phyloP scores from a whole-genome alignment of 2,113 vertebrate species.

The Oreotrochilus melanogaster region DNA sequence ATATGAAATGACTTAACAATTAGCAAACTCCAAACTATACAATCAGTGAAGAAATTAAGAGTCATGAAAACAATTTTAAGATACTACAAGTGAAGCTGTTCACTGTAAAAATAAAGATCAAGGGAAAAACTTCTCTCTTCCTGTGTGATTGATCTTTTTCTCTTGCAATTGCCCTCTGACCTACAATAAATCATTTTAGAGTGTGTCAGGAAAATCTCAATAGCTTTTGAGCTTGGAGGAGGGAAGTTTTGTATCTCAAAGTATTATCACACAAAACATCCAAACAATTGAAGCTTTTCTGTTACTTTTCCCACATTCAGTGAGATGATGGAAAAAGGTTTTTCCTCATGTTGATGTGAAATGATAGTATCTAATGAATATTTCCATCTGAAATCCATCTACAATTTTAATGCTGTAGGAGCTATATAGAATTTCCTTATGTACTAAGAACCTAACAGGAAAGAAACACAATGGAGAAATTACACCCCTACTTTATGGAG shows the following conservation, averaged over 20 bases:
- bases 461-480: not conserved
- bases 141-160: conserved; percentile 55
- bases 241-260: conserved; percentile 30
- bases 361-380: not conserved
- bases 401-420: not conserved
- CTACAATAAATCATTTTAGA: conserved; percentile 59
- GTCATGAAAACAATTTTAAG: not conserved
- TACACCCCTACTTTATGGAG: not conserved
- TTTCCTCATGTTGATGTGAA: not conserved
- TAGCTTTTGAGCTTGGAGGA: conserved; percentile 13
- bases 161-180: conserved; percentile 42
- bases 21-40: not conserved
- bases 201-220: conserved; percentile 50
- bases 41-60: not conserved
- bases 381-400: not conserved
- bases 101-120: not conserved
- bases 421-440: not conserved
- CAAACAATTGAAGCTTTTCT: conserved; percentile 31
- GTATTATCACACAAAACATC: not conserved
- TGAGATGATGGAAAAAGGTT: not conserved
- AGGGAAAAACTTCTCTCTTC: conserved; percentile 60
- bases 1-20: not conserved
- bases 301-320: not conserved
- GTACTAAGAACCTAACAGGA: not conserved
- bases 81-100: not conserved